These are phyloP conservation scores for Oeneis ivallda DNA, from an alignment of 2,888 invertebrate genomes.

Conservation along the genomic window DNA sequence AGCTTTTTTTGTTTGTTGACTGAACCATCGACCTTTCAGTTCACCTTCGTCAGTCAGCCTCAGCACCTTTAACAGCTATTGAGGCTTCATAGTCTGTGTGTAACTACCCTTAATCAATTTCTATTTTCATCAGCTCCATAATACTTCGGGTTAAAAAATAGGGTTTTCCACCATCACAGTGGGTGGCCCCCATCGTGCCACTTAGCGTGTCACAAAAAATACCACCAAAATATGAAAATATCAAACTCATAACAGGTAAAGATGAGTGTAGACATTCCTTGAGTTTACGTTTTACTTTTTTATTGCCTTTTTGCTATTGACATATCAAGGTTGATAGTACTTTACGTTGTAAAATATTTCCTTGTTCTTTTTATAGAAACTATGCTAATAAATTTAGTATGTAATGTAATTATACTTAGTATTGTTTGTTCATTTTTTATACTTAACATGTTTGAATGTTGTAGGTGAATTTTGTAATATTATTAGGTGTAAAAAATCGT, in stretches of 20 bases:
- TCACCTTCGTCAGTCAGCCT: no score
- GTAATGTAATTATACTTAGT: neutral
- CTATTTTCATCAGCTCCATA: neutral
- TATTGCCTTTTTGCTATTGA: neutral
- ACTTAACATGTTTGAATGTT: neutral
- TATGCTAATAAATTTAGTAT: neutral
- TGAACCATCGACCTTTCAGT: no score
- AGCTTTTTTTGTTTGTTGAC: no score
- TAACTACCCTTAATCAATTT: neutral
- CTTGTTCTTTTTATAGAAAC: neutral
- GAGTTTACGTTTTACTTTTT: neutral
- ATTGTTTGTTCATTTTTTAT: neutral
- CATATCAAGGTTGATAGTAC: neutral
- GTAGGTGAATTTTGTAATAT: neutral
- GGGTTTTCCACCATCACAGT: slow-evolving; percentile 50
- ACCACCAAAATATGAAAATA: slow-evolving; percentile 78
- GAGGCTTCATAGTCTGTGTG: neutral
- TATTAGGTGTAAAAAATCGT: slow-evolving; percentile 5
- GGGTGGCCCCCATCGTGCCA: slow-evolving; percentile 75
- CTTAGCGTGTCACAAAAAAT: slow-evolving; percentile 78
- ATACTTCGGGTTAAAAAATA: slow-evolving; percentile 19
- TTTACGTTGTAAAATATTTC: neutral
- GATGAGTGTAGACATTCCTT: slow-evolving; percentile 53
- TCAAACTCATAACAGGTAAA: slow-evolving; percentile 58
- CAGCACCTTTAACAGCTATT: no score